phyloP scores from a whole-genome alignment of 2,797 vertebrate genomes.

The Nasua narica region DNA sequence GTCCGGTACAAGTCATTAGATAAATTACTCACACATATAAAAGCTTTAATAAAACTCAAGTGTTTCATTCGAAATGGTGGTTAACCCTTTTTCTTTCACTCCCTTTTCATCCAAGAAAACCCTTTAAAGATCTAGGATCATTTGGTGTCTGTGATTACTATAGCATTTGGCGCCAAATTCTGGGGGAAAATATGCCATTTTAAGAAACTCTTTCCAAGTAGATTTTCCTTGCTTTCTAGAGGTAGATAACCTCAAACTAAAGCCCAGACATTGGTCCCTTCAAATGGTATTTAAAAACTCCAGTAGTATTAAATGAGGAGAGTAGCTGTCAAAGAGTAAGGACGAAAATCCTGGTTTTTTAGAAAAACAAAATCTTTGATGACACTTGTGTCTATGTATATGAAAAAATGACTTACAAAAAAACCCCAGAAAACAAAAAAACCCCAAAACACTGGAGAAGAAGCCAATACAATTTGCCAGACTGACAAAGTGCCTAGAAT shows the following conservation, averaged over 20 bases:
- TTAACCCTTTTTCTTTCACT: background rate
- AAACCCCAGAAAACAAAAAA: background rate
- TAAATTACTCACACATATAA: background rate
- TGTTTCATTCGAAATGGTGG: background rate
- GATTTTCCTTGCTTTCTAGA: conserved; percentile 17
- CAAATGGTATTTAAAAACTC: background rate
- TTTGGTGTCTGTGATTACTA: background rate
- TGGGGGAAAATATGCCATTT: background rate
- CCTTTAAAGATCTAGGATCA: background rate
- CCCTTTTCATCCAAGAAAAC: background rate
- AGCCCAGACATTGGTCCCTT: background rate
- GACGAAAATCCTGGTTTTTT: background rate
- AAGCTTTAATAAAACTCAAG: conserved; percentile 20
- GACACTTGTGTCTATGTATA: background rate
- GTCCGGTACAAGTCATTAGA: background rate
- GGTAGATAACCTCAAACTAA: conserved; percentile 41
- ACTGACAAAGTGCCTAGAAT: background rate
- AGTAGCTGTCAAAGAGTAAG: background rate
- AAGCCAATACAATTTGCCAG: background rate
- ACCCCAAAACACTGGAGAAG: background rate
- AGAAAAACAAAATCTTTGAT: background rate
- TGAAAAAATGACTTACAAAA: background rate
- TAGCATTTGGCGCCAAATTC: background rate
- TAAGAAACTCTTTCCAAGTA: background rate
- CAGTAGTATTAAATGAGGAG: background rate